These are phyloP conservation scores for Platorchestia sp. DNA, from an alignment of 1,140 invertebrate species.

Conservation along the genomic window DNA sequence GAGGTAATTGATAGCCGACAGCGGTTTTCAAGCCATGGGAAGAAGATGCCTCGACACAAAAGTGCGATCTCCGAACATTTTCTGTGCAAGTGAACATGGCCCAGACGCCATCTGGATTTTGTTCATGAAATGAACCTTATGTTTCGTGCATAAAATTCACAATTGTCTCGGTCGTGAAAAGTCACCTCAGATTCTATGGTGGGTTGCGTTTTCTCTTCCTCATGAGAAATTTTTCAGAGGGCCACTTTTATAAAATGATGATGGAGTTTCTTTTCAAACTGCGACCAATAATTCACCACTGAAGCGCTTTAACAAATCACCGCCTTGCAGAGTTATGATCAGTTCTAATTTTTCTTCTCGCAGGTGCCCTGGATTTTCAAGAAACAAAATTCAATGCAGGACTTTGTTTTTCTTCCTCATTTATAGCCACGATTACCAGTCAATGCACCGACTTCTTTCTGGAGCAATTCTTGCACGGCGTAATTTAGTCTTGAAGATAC, in stretches of 20 bases:
- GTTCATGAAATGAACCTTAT: conserved; percentile 21
- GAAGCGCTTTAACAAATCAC: neutral
- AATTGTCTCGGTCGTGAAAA: conserved; percentile 4
- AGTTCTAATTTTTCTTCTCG: neutral
- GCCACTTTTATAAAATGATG: neutral
- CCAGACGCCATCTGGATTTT: conserved; percentile 48
- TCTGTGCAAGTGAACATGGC: conserved; percentile 1
- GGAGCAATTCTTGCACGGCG: too few species aligned
- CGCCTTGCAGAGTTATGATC: neutral
- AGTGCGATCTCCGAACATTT: conserved; percentile 46
- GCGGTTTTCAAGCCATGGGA: conserved; percentile 20
- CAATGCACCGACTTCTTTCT: neutral
- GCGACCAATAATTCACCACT: neutral
- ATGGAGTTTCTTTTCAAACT: neutral
- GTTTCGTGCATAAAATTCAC: conserved; percentile 28
- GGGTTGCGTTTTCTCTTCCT: neutral
- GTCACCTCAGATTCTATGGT: neutral
- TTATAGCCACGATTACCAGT: neutral
- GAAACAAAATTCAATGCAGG: neutral
- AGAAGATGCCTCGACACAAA: conserved; percentile 8
- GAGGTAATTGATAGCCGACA: neutral
- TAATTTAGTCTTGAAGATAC: too few species aligned
- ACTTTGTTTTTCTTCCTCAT: neutral
- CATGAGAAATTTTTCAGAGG: neutral
- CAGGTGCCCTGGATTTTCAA: neutral